Conservation (phyloP, 2,797 vertebrate genomes). For the Sebastes matsubarae region DNA sequence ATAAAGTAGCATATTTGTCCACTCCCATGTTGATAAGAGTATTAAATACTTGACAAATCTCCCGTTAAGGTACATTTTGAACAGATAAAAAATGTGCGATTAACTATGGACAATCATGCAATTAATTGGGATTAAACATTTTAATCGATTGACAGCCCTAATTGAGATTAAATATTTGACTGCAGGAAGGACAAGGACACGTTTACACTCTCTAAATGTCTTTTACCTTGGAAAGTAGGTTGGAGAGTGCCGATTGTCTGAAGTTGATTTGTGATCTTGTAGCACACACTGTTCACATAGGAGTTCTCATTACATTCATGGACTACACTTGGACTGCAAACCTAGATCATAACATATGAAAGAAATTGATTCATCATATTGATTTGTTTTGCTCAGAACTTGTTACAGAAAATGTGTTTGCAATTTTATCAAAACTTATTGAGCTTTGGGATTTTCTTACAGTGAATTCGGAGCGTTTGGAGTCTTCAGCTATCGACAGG, state of each 20-base stretch:
- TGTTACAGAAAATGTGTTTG: background rate
- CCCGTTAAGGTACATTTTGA: background rate
- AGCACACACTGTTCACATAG: conserved; percentile 85
- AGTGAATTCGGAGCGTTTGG: conserved; percentile 32
- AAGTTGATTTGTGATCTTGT: conserved; percentile 64
- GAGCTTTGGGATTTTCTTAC: conserved; percentile 43
- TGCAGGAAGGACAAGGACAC: background rate
- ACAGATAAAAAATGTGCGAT: background rate
- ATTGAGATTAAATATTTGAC: background rate
- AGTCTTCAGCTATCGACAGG: conserved; percentile 59
- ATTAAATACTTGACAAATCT: background rate
- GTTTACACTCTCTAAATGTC: background rate
- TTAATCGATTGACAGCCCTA: background rate
- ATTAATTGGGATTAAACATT: too few species aligned
- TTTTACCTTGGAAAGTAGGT: conserved; percentile 82
- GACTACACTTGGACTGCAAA: conserved; percentile 81
- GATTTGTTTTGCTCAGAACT: background rate
- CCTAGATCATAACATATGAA: conserved; percentile 62
- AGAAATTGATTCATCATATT: background rate
- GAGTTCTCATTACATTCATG: conserved; percentile 83
- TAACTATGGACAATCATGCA: background rate
- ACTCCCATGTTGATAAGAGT: too few species aligned
- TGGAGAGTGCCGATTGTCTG: background rate
- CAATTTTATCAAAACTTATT: background rate
- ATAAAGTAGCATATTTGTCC: too few species aligned